Conservation (phyloP, 2,797 vertebrate species). For the Cottoperca gobio region DNA sequence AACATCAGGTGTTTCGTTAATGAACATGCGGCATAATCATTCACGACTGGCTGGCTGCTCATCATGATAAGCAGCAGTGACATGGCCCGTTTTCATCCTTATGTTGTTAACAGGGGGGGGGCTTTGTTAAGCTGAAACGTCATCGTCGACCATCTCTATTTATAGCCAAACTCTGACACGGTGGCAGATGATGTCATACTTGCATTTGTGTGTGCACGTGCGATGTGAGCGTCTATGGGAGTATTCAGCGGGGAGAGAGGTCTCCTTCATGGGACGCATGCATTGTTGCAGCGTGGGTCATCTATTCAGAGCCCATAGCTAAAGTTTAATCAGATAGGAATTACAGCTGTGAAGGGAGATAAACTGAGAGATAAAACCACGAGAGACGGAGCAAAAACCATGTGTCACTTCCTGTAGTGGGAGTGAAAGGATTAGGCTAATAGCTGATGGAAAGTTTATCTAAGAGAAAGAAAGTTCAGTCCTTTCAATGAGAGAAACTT, state of each 20-base stretch:
- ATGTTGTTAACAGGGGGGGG: slow-evolving; percentile 55
- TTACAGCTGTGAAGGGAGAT: slow-evolving; percentile 43
- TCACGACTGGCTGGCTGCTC: slow-evolving; percentile 63
- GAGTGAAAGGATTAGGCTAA: slow-evolving; percentile 50
- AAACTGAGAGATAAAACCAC: slow-evolving; percentile 47
- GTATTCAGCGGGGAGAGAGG: slow-evolving; percentile 34
- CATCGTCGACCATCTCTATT: slow-evolving; percentile 66
- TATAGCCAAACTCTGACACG: slow-evolving; percentile 64
- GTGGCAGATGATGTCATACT: slow-evolving; percentile 68
- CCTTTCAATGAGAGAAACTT: slow-evolving; percentile 38
- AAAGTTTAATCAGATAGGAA: slow-evolving; percentile 43
- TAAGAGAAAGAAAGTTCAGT: slow-evolving; percentile 37
- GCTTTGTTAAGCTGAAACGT: slow-evolving; percentile 53
- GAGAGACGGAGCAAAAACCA: slow-evolving; percentile 32
- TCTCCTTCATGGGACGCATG: slow-evolving; percentile 10
- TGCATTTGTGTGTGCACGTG: slow-evolving; percentile 1
- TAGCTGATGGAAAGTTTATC: slow-evolving; percentile 49
- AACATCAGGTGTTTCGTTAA: slow-evolving; percentile 77
- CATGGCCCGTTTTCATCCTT: slow-evolving; percentile 68
- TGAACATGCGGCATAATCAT: slow-evolving; percentile 49
- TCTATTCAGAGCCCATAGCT: slow-evolving; percentile 38
- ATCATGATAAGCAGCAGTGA: slow-evolving; percentile 68
- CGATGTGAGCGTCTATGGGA: neutral
- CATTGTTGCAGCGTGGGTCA: slow-evolving; percentile 38
- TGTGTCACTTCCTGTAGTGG: slow-evolving; percentile 54